Percentiles rank a stretch among this genome's conserved stretches.
Evolutionary conservation across 2,888 invertebrate genomes (phyloP).

Genomic region (Apoderus coryli): DNA sequence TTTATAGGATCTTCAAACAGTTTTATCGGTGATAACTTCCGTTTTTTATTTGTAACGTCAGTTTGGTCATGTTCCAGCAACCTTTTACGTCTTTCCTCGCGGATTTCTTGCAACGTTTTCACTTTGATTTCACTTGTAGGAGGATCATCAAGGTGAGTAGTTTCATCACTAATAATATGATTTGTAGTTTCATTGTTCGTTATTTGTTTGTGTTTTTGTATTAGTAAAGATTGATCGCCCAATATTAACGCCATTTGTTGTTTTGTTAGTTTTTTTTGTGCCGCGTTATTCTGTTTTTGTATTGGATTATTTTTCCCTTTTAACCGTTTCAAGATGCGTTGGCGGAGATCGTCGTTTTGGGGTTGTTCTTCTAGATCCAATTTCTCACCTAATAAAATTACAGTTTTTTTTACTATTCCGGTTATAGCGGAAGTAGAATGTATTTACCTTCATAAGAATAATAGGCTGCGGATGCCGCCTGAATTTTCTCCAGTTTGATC

Average conservation of each 20-base stretch:
- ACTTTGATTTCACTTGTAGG: slow-evolving; percentile 27
- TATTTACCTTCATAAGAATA: slow-evolving; percentile 44
- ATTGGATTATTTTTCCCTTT: no score
- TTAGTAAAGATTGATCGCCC: slow-evolving; percentile 10
- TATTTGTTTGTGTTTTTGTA: slow-evolving; percentile 8
- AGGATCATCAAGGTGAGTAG: no score
- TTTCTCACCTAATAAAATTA: no score
- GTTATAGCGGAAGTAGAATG: no score
- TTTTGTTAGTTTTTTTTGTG: slow-evolving; percentile 10
- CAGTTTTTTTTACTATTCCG: no score
- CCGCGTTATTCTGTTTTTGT: background rate
- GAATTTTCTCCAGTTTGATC: slow-evolving; percentile 50
- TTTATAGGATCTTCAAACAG: background rate
- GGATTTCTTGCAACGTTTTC: slow-evolving; percentile 32
- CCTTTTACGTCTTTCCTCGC: slow-evolving; percentile 24
- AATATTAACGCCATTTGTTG: slow-evolving; percentile 19
- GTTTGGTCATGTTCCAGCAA: slow-evolving; percentile 1
- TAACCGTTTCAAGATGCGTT: slow-evolving; percentile 25
- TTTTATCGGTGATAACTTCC: slow-evolving; percentile 11
- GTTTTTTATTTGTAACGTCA: slow-evolving; percentile 7
- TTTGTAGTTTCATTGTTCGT: slow-evolving; percentile 15
- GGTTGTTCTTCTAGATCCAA: no score
- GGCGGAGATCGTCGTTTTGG: slow-evolving; percentile 25
- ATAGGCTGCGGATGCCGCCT: slow-evolving; percentile 57
- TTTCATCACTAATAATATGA: no score